Evolutionary conservation across 2,113 vertebrate genomes (phyloP).

Genomic region (Trematocara zebra): DNA sequence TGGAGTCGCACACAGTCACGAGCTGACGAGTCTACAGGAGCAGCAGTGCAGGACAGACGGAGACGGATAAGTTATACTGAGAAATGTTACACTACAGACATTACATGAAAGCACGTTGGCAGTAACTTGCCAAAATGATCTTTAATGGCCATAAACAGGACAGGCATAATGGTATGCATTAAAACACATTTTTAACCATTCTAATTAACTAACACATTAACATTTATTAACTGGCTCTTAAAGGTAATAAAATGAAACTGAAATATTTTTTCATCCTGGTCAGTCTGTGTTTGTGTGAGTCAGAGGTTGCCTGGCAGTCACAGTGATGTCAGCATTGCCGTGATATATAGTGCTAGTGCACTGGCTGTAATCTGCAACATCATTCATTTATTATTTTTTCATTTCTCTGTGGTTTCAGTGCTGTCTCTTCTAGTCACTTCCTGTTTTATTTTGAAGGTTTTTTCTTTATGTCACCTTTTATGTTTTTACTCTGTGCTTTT

Average conservation of each 20-base stretch:
- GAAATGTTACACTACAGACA: neutral
- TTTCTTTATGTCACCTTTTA: neutral
- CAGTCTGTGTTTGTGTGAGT: neutral
- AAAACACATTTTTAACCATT: neutral
- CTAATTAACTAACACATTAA: neutral
- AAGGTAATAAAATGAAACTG: neutral
- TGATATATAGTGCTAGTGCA: neutral
- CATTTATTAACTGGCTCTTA: neutral
- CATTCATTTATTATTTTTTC: neutral
- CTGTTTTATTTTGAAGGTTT: neutral
- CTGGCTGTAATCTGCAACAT: neutral
- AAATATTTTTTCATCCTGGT: neutral
- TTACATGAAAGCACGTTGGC: neutral
- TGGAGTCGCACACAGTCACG: slow-evolving; percentile 94
- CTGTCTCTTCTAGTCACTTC: neutral
- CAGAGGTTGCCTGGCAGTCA: neutral
- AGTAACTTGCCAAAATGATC: neutral
- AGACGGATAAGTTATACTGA: neutral
- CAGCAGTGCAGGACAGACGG: neutral
- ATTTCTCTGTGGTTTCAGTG: neutral
- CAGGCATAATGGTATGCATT: neutral
- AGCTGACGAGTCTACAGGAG: slow-evolving; percentile 85
- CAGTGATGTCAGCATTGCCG: neutral
- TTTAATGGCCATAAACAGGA: neutral
- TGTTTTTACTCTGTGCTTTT: neutral